These are phyloP conservation scores for Raphicerus campestris DNA, from an alignment of 2,113 vertebrate genomes.

Conservation along the genomic window DNA sequence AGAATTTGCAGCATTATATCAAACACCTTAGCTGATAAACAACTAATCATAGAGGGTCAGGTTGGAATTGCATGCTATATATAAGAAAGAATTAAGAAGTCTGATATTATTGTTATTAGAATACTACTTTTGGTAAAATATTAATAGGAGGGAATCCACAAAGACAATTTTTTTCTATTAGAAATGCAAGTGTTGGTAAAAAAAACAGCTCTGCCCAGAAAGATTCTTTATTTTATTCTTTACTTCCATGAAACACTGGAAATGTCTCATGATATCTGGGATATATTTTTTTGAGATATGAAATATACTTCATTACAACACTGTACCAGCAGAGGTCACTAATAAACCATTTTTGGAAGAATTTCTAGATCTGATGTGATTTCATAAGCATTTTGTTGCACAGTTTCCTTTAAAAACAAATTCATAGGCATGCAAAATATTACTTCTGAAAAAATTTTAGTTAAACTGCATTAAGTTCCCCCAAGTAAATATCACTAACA, in stretches of 20 bases:
- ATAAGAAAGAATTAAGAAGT: neutral
- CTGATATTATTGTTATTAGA: neutral
- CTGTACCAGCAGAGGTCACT: conserved; percentile 80
- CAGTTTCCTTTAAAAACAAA: neutral
- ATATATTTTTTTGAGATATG: neutral
- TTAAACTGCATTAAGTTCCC: neutral
- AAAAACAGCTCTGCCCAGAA: neutral
- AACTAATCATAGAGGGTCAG: neutral
- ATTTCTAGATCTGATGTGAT: neutral
- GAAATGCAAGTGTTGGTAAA: neutral
- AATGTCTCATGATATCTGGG: neutral
- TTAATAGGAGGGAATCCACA: neutral
- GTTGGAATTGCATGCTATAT: neutral
- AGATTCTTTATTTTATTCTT: neutral
- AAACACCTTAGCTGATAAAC: neutral
- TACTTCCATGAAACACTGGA: neutral
- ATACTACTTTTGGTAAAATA: neutral
- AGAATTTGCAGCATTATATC: neutral
- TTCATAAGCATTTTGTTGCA: neutral
- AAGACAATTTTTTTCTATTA: neutral
- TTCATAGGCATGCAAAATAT: neutral
- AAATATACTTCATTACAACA: conserved; percentile 45
- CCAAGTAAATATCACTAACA: neutral
- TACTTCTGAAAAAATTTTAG: neutral
- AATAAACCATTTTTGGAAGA: conserved; percentile 52